Evolutionary conservation across 2,113 vertebrate species (phyloP), one percentile per base, ranked within the genome.

Genomic region (Puntigrus tetrazona): DNA sequence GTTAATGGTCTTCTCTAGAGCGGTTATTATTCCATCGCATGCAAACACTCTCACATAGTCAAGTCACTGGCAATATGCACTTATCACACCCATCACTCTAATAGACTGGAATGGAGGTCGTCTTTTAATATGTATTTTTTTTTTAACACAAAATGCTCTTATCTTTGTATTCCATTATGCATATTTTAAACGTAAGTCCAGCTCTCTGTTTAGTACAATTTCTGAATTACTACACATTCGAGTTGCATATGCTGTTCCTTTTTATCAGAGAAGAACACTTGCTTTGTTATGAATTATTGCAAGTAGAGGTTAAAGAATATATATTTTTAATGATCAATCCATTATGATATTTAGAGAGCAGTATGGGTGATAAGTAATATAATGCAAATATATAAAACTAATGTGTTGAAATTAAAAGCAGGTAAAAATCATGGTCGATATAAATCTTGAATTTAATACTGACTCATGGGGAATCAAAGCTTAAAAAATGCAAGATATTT

Each of bases 361-460:
- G 61, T 1, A 7, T 65, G 1, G 29, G 27, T 16, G 3, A 31
- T 65, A 34, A 7, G 27, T 34, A 7, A 65, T 31, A 65, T 16
- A 31, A 65, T 34, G 18, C 29, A 65, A 29, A 31, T 18, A 65
- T 10, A 31, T 65, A 31, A 18, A n/a, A n/a, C n/a, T n/a, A n/a
- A n/a, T n/a, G n/a, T n/a, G n/a, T n/a, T n/a, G n/a, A n/a, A n/a
- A n/a, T n/a, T n/a, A n/a, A n/a, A n/a, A n/a, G n/a, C n/a, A n/a
- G n/a, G n/a, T n/a, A n/a, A n/a, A n/a, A n/a, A n/a, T n/a, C n/a
- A n/a, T n/a, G n/a, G n/a, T n/a, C n/a, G n/a, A n/a, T n/a, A n/a
- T n/a, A n/a, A n/a, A n/a, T n/a, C n/a, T n/a, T 84, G 18, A 69
- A 86, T 78, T 77, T 86, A 78, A 81, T 72, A 70, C 47, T 67